Conservation (phyloP, 2,888 invertebrate species). For the Drosophila histrio region DNA sequence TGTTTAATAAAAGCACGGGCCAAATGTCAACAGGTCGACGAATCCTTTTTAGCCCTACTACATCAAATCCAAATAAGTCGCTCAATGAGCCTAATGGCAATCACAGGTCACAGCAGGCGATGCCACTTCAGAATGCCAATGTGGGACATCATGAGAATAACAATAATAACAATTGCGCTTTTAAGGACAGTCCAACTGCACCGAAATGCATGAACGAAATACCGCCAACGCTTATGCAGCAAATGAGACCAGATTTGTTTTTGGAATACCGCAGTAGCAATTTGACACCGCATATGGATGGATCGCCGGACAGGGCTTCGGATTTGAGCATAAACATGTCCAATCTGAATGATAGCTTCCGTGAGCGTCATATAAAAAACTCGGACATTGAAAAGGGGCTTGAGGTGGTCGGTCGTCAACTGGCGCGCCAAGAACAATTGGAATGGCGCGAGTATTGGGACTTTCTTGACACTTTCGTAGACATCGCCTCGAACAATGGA, state of each 20-base stretch:
- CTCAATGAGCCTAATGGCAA: slow-evolving; percentile 58
- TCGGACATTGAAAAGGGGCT: slow-evolving; percentile 93
- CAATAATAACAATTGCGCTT: slow-evolving; percentile 47
- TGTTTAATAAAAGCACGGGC: slow-evolving; percentile 20
- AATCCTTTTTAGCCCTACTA: slow-evolving; percentile 58
- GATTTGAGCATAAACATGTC: slow-evolving; percentile 29
- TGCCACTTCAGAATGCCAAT: not conserved
- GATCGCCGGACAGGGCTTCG: slow-evolving; percentile 2
- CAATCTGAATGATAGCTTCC: slow-evolving; percentile 68
- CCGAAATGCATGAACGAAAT: slow-evolving; percentile 11
- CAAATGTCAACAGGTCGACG: slow-evolving; percentile 38
- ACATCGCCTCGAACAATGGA: slow-evolving; percentile 90
- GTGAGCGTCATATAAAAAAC: slow-evolving; percentile 85
- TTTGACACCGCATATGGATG: slow-evolving; percentile 58
- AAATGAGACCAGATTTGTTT: slow-evolving; percentile 67
- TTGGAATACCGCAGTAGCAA: slow-evolving; percentile 67
- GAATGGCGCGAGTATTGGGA: slow-evolving; percentile 97
- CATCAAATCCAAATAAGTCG: slow-evolving; percentile 14
- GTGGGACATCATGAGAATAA: slow-evolving; percentile 51
- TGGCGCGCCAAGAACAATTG: slow-evolving; percentile 89
- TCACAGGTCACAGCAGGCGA: slow-evolving; percentile 19
- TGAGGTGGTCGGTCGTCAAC: slow-evolving; percentile 91
- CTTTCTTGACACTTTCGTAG: slow-evolving; percentile 92
- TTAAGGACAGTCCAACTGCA: slow-evolving; percentile 1
- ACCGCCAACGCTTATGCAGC: slow-evolving; percentile 57